A percentile compares a stretch with the other conserved stretches of the same genome.
Evolutionary conservation across 2,888 invertebrate genomes (phyloP).

Genomic region (Aproaerema taeniolella): DNA sequence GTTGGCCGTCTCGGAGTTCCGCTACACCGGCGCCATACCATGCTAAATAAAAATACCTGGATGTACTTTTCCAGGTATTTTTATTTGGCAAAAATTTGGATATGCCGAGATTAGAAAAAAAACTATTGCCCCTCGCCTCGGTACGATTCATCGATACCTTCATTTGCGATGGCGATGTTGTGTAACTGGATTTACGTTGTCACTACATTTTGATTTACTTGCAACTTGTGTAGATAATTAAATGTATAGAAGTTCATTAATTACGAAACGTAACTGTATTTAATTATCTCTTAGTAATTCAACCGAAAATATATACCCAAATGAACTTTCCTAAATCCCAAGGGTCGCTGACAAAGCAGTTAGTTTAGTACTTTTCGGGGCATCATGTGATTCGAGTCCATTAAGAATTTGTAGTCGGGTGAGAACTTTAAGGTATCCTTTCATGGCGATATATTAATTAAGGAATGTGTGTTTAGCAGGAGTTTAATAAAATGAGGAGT

Average conservation of each 20-base stretch:
- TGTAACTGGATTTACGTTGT: too few relatives aligned
- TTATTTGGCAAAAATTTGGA: not conserved
- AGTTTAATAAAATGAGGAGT: conserved; percentile 60
- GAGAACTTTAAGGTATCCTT: conserved; percentile 66
- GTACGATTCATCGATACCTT: too few relatives aligned
- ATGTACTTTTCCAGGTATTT: too few relatives aligned
- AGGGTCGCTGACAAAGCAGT: conserved; percentile 45
- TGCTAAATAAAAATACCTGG: too few relatives aligned
- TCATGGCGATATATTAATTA: conserved; percentile 69
- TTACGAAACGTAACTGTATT: too few relatives aligned
- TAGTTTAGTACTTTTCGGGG: conserved; percentile 41
- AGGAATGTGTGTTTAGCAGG: conserved; percentile 52
- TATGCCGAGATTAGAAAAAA: not conserved
- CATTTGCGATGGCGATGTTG: too few relatives aligned
- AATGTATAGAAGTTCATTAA: too few relatives aligned
- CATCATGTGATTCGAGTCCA: conserved; percentile 45
- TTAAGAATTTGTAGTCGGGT: conserved; percentile 52
- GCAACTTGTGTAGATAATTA: too few relatives aligned
- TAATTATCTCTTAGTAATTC: too few relatives aligned
- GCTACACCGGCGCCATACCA: conserved; percentile 26
- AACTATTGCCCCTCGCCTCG: too few relatives aligned
- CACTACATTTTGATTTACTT: too few relatives aligned
- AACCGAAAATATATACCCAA: too few relatives aligned
- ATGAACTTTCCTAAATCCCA: conserved; percentile 44
- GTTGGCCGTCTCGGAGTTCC: conserved; percentile 51